Evolutionary conservation across 2,797 vertebrate genomes (phyloP).

Genomic region (Peromyscus aztecus): DNA sequence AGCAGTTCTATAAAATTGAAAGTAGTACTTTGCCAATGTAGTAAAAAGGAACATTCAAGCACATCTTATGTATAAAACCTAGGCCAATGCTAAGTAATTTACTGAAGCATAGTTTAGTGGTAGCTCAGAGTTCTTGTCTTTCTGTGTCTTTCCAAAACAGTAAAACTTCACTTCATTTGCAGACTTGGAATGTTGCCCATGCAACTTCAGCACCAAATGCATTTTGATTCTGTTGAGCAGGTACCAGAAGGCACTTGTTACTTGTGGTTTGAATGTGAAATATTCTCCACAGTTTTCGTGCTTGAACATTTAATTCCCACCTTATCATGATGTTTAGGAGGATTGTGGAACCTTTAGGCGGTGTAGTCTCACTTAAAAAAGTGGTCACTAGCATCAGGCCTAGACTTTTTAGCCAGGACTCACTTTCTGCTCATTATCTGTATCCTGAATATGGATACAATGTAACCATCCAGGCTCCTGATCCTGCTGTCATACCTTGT

Average conservation of each 20-base stretch:
- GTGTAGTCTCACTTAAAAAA: background rate
- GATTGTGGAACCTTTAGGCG: background rate
- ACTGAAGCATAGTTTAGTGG: conserved; percentile 13
- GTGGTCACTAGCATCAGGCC: background rate
- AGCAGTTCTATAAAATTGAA: conserved; percentile 72
- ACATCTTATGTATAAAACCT: conserved; percentile 1
- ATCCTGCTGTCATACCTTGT: background rate
- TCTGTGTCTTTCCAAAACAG: conserved; percentile 25
- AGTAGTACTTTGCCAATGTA: conserved; percentile 49
- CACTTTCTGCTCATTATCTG: background rate
- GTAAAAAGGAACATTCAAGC: conserved; percentile 61
- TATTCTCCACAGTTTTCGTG: background rate
- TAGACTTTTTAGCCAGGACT: background rate
- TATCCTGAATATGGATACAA: background rate
- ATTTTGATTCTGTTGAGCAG: conserved; percentile 81
- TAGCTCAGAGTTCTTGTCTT: background rate
- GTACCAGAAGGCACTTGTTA: conserved; percentile 81
- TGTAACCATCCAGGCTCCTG: background rate
- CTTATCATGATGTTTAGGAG: background rate
- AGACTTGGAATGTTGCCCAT: conserved; percentile 76
- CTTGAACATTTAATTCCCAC: background rate
- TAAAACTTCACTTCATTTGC: conserved; percentile 75
- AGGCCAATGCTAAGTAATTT: conserved; percentile 34
- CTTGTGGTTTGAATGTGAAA: background rate
- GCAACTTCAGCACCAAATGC: conserved; percentile 75